Evolutionary conservation across 92 coral and sea anemone genomes (phyloP).

Genomic region (Porites cylindrica): DNA sequence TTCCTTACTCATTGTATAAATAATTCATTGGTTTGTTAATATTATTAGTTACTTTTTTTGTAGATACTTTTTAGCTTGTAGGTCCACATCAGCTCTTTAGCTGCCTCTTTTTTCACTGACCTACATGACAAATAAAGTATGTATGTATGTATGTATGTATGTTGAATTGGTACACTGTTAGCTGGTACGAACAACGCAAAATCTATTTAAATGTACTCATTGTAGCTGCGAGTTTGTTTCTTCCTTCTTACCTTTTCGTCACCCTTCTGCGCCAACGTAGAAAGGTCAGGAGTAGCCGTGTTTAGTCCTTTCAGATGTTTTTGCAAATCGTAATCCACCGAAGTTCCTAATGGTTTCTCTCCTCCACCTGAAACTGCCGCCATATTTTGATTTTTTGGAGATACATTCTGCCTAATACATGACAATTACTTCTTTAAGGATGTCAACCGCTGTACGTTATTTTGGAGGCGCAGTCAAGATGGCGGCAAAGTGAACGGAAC

Average conservation of each 20-base stretch:
- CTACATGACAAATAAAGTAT: no score
- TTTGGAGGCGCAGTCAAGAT: conserved; percentile 26
- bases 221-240: background rate
- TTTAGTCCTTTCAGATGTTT: conserved; percentile 63
- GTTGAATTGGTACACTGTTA: no score
- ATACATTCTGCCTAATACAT: background rate
- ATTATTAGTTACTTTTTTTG: no score
- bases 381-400: background rate
- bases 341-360: background rate
- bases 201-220: background rate
- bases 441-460: background rate
- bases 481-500: conserved; percentile 4
- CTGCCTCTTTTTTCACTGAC: no score
- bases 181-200: background rate
- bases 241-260: conserved; percentile 81
- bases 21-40: no score
- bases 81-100: no score
- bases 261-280: conserved; percentile 94
- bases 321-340: conserved; percentile 33
- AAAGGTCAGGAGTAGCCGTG: conserved; percentile 74
- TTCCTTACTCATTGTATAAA: no score
- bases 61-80: no score
- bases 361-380: conserved; percentile 53
- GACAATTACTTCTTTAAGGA: no score
- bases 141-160: no score